Base-by-base conservation (phyloP, 1,140 invertebrate species). In the Wasmannia auropunctata region DNA sequence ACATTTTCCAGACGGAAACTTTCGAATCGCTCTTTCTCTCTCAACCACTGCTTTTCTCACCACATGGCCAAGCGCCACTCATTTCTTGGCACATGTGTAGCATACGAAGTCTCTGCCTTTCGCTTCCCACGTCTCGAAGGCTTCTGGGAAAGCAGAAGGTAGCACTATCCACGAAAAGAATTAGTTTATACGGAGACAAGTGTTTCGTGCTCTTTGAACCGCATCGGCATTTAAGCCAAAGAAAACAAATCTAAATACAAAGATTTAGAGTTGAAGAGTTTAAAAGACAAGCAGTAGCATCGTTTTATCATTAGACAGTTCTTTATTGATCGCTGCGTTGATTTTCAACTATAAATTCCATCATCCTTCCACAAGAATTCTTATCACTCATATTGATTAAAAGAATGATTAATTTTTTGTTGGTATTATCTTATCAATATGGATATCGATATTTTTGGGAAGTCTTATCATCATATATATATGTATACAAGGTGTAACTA, bases 111-210 rank as follows among this genome's bases (percentile, higher is more conserved):
- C 70, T 72, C 86, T 84, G 81, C 67, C 87, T 89, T 76, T 91
- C 77, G 87, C 90, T 93, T 92, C 91, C 92, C 92, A 93, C 92
- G 91, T 92, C 86, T 85, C 40, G 63, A 80, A 85, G 84, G 56
- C 83, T 88, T 91, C 91, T 91, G 62, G 86, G 87, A 91, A 92
- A 75, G 86, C 86, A 87, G 80, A 87, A 74, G 28, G 31, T 65
- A 72, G 79, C 28, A 77, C 56, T 63, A 67, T 70, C 54, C 69
- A 80, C 43, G 31, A 70, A 84, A 63, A 28, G 16, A 56, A 40
- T 40, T 56, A 58, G 51, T 19, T 74, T 58, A 28, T 16, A n/a
- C n/a, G 22, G 28, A n/a, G 60, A 74, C 67, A 43, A 83, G n/a
- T 58, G 51, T 11, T n/a, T 81, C 37, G 31, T 22, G 19, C 19